A percentile compares a stretch with the other conserved stretches of the same genome.
Evolutionary conservation across 2,888 invertebrate genomes (phyloP).

Genomic region (Endotricha flammealis): DNA sequence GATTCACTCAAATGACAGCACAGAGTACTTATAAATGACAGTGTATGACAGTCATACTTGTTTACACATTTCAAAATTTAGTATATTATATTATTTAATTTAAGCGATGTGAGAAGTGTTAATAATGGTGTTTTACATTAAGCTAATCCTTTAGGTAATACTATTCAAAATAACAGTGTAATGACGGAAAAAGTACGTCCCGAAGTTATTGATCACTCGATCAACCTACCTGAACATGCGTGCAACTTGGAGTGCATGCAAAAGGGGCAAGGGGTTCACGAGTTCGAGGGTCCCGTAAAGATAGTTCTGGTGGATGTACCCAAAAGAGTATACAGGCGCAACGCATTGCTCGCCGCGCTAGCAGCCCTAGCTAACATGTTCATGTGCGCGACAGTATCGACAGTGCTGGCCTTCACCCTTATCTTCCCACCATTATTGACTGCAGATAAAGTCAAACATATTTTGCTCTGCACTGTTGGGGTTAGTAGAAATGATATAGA

Average conservation of each 20-base stretch:
- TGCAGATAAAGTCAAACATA: slow-evolving; percentile 36
- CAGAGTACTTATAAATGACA: too few relatives aligned
- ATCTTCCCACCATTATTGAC: slow-evolving; percentile 23
- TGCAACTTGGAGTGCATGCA: slow-evolving; percentile 42
- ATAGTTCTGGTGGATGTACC: slow-evolving; percentile 47
- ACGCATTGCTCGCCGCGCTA: slow-evolving; percentile 29
- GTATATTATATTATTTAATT: too few relatives aligned
- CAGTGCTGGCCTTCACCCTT: slow-evolving; percentile 32
- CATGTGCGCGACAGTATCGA: slow-evolving; percentile 32
- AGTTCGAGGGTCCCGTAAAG: slow-evolving; percentile 53
- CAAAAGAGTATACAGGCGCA: slow-evolving; percentile 24
- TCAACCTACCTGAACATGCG: slow-evolving; percentile 14
- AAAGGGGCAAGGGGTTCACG: slow-evolving; percentile 22
- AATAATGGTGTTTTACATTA: too few relatives aligned
- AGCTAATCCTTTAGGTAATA: too few relatives aligned
- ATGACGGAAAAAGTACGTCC: too few relatives aligned
- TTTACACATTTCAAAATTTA: too few relatives aligned
- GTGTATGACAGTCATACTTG: too few relatives aligned
- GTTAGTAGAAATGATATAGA: too few relatives aligned
- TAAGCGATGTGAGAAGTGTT: too few relatives aligned
- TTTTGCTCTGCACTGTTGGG: slow-evolving; percentile 43
- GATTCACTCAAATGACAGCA: too few relatives aligned
- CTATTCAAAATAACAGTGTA: too few relatives aligned
- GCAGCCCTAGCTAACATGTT: slow-evolving; percentile 36
- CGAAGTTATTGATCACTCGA: too few relatives aligned